Conservation (phyloP, 2,888 invertebrate species). For the Ashinkailepas kermadecensis region DNA sequence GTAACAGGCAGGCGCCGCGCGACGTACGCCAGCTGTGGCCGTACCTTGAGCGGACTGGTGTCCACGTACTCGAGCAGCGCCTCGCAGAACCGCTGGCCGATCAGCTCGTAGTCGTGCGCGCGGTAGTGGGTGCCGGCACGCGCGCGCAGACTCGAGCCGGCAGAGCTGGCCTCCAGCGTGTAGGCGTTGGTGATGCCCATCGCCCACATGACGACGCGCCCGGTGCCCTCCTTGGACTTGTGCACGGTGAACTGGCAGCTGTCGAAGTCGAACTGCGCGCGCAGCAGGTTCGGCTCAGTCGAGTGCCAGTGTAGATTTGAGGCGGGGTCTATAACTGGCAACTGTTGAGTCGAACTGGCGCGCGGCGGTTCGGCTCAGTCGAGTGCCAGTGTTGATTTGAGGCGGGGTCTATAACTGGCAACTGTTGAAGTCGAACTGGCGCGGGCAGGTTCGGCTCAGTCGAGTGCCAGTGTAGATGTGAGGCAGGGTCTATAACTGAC, state of each 20-base stretch:
- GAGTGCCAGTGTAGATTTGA: no score
- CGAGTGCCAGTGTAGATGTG: no score
- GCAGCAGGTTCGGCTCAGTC: neutral
- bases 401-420: no score
- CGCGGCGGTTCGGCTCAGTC: no score
- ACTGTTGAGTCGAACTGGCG: no score
- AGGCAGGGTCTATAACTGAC: no score
- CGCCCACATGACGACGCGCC: conserved; percentile 90
- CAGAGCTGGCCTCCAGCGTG: conserved; percentile 91
- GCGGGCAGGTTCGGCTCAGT: no score
- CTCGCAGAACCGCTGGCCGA: conserved; percentile 33
- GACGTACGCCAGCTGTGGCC: neutral
- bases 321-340: no score
- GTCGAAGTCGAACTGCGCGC: conserved; percentile 76
- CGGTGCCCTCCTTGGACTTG: conserved; percentile 88
- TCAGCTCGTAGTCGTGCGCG: conserved; percentile 31
- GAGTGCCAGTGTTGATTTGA: no score
- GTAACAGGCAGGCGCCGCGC: no score
- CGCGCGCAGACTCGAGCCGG: conserved; percentile 58
- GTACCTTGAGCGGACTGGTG: conserved; percentile 32
- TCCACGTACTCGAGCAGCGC: conserved; percentile 34
- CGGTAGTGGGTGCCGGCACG: conserved; percentile 33
- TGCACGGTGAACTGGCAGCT: conserved; percentile 90
- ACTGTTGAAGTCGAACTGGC: no score
- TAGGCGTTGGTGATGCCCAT: conserved; percentile 90